Evolutionary conservation across 2,797 vertebrate genomes (phyloP), one percentile per base, ranked within the genome.

Genomic region (Morelia viridis): DNA sequence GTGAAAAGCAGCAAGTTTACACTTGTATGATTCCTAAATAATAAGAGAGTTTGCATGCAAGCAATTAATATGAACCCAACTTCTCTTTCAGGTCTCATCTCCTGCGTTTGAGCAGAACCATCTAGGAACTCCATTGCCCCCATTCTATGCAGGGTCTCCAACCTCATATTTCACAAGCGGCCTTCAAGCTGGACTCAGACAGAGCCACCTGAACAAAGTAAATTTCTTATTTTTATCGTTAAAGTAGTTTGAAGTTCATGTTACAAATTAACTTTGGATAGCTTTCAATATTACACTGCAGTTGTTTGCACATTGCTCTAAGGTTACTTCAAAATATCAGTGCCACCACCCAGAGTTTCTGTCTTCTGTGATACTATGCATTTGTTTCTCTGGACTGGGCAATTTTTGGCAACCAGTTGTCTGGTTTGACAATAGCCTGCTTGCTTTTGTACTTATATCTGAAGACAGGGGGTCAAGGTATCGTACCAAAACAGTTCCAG

Each of bases 131-230:
- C 92, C 96, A 97, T 94, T 96, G 90, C 98, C 92, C 85, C 97
- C 96, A 96, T 97, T 97, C 90, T 97, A 96, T 96, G 95, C 98
- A 88, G 92, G 97, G 8, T 97, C 98, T 2, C 96, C 97, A 92
- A 97, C 97, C 13, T 98, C 98, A 13, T 99, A 98, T 96, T 99
- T 98, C 96, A 97, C 97, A 88, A 97, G 98, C 94, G 94, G 97
- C 93, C 76, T 97, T 96, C 94, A 97, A 88, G 97, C 97, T 71
- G 97, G 97, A 92, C 96, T 97, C 35, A 96, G 95, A 94, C 94
- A 97, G 95, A 97, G 97, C 60, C 98, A 98, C 94, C 98, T 99
- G 90, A 98, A 97, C 96, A 98, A 98, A 97, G 99, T 99, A 94
- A 95, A 17, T 8, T 50, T 31, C 4, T 7, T 1, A 11, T 22